A percentile compares a stretch with the other conserved stretches of the same genome.
Evolutionary conservation across 2,797 vertebrate species (phyloP).

Genomic region (Premnoplex brunnescens): DNA sequence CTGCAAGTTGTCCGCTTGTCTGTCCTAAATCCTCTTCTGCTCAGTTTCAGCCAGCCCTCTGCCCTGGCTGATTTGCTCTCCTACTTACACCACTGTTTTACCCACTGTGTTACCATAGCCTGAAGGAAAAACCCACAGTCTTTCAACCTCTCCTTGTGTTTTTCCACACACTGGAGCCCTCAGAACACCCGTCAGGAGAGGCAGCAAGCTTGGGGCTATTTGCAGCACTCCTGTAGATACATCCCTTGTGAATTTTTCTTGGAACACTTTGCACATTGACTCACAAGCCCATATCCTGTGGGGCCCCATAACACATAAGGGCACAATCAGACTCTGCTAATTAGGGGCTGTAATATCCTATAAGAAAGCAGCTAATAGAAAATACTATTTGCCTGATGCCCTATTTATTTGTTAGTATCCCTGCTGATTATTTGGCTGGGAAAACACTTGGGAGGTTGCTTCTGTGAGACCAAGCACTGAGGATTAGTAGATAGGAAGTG

Average conservation of each 20-base stretch:
- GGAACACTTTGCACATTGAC: not conserved
- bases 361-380: not conserved
- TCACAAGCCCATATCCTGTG: not conserved
- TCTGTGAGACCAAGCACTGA: not conserved
- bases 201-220: not conserved
- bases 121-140: not conserved
- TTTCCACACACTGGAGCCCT: not conserved
- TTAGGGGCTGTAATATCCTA: not conserved
- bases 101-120: not conserved
- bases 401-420: not conserved
- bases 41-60: not conserved
- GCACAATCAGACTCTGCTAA: not conserved
- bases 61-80: not conserved
- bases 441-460: slow-evolving; percentile 9
- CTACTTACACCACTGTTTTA: not conserved
- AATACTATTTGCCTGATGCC: not conserved
- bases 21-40: not conserved
- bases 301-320: not conserved
- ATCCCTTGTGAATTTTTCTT: not conserved
- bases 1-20: not conserved
- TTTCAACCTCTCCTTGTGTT: not conserved
- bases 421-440: not conserved
- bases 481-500: not conserved
- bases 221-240: not conserved
- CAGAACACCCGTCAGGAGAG: not conserved